Base-by-base conservation (phyloP, 2,888 invertebrate genomes). In the Nomada goodeniana region DNA sequence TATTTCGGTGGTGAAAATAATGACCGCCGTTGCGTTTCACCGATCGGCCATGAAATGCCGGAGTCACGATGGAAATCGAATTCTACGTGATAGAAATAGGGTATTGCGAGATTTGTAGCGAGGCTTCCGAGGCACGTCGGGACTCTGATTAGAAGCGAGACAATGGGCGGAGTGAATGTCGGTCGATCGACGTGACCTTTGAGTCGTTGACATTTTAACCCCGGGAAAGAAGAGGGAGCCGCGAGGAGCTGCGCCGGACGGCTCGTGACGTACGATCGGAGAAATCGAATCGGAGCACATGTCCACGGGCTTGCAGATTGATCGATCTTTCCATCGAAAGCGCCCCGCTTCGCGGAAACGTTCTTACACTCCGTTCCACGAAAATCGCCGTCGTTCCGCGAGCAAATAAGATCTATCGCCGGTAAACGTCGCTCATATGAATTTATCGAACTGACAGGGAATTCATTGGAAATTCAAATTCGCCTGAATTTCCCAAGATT, bases 201-300 rank as follows among this genome's bases (percentile, higher is more conserved):
- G 81, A 80, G 64, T 73, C 72, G 76, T 44, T 87, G 88, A 83
- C 88, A 88, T 88, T 88, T 88, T 75, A 84, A 86, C 86, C 68
- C 78, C n/a, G 50, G 61, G 69, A 67, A 67, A 80, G 73, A 79
- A 50, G 44, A 29, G 76, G 69, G 76, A 67, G 44, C 50, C 44
- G 44, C 52, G 81, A 60, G 65, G 23, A 57, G 42, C 65, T 67
- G 63, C 53, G 44, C 11, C 55, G 47, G 69, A 70, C 57, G 74
- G 52, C 71, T 85, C 73, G 74, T 77, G 64, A 68, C 70, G 67
- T 67, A 79, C 67, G 68, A 71, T 72, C 75, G 68, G 60, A 67
- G 83, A 77, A 83, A 83, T 67, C 65, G 81, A 80, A 81, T 72
- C 73, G 44, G 57, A 73, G 67, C 61, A 73, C 55, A 73, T 67